Evolutionary conservation across 2,888 invertebrate genomes (phyloP), one percentile per base, ranked within the genome.

Genomic region (Timema podura): DNA sequence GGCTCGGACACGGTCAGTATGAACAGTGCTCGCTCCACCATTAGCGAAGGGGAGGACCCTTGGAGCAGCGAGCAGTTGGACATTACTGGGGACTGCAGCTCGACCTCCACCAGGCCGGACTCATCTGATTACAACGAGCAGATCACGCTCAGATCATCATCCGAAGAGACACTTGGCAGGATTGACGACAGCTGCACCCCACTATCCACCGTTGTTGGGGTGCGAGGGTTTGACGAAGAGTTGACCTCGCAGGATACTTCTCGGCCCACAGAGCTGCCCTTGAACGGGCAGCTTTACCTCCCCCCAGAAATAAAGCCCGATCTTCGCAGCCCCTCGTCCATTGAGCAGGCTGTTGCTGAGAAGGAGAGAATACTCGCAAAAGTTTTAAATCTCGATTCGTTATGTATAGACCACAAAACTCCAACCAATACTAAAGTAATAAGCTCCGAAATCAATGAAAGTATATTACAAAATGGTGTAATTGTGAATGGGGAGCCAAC

Each of bases 351-450:
- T 44, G 73, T 77, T 16, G 75, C 75, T 45, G 65, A 74, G 45
- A 77, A 77, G 67, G 77, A 77, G 69, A 73, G 73, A 70, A 73
- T 77, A 30, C 71, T 77, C 11, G 77, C 77, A 0, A 74, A 75
- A 68, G 72, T 75, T 13, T 70, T 77, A 5, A 74, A 76, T 47
- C 73, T 74, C 5, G 74, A 74, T 16, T 69, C 65, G 16, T 51
- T 74, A 16, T 72, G n/a, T n/a, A n/a, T n/a, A n/a, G n/a, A n/a
- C n/a, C n/a, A n/a, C n/a, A n/a, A n/a, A n/a, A n/a, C n/a, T n/a
- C n/a, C n/a, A n/a, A n/a, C n/a, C n/a, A n/a, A n/a, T n/a, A n/a
- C n/a, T n/a, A n/a, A n/a, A n/a, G n/a, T n/a, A n/a, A n/a, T n/a
- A n/a, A n/a, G n/a, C n/a, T n/a, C n/a, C n/a, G n/a, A n/a, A n/a